These are phyloP conservation scores for Bryconaethiops microstoma DNA, from an alignment of 2,797 vertebrate genomes.

Conservation along the genomic window DNA sequence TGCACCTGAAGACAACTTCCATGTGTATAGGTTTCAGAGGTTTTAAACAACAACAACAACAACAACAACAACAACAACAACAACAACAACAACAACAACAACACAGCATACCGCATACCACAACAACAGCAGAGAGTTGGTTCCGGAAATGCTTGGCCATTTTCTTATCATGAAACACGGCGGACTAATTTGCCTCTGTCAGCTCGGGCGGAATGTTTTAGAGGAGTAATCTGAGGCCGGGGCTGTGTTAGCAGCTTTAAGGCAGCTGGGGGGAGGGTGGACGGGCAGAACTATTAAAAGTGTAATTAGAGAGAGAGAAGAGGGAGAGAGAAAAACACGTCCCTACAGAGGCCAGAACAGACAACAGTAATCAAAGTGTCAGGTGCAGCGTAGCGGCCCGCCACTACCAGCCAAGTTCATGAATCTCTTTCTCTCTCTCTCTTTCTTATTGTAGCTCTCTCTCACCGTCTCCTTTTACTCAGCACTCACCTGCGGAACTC, in stretches of 20 bases:
- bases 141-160: not conserved
- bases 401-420: conserved; percentile 2
- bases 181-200: conserved; percentile 14
- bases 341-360: conserved; percentile 39
- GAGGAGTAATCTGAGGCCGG: not conserved
- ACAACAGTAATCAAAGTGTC: conserved; percentile 57
- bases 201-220: not conserved
- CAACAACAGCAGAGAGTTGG: not conserved
- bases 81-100: no score
- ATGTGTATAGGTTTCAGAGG: conserved; percentile 1
- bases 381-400: conserved; percentile 39
- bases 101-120: not conserved
- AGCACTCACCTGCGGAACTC: no score
- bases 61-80: not conserved
- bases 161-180: conserved; percentile 10
- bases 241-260: conserved; percentile 4
- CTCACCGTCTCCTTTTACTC: no score
- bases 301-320: conserved; percentile 22
- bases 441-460: not conserved
- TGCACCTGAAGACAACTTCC: not conserved
- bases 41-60: conserved; percentile 2
- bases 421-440: conserved; percentile 59
- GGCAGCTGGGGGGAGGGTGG: not conserved
- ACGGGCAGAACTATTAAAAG: conserved; percentile 24
- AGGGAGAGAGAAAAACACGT: not conserved